Percentiles rank a stretch among this genome's conserved stretches.
Evolutionary conservation across 1,140 invertebrate genomes (phyloP).

Genomic region (Zaprionus africanus): DNA sequence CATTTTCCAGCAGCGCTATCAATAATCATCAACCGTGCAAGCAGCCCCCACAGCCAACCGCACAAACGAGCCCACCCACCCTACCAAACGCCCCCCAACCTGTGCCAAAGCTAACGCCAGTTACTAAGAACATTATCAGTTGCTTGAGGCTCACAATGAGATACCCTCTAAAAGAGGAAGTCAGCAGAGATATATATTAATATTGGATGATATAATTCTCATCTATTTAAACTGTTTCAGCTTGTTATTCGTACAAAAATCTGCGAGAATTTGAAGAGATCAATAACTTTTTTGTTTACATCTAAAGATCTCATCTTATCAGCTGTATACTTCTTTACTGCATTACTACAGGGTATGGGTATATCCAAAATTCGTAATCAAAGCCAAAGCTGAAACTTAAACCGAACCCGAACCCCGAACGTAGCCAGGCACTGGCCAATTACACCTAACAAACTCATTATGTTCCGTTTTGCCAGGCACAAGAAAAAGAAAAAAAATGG

Average conservation of each 20-base stretch:
- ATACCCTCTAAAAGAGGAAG: neutral
- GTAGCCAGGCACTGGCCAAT: conserved; percentile 52
- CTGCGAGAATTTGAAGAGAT: neutral
- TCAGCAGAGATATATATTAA: neutral
- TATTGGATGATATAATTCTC: no score
- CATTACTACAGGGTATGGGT: neutral
- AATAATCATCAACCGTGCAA: conserved; percentile 36
- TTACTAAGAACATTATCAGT: neutral
- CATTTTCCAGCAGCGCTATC: conserved; percentile 55
- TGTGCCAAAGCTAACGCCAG: neutral
- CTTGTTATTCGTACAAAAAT: no score
- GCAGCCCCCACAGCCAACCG: conserved; percentile 32
- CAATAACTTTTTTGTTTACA: no score
- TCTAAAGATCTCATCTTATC: no score
- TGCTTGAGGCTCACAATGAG: neutral
- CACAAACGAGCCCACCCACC: neutral
- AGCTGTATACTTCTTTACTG: no score
- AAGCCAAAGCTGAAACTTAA: conserved; percentile 17
- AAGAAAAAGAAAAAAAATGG: neutral
- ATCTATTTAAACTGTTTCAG: neutral
- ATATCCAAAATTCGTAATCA: neutral
- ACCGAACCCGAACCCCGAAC: conserved; percentile 29
- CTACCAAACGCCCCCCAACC: neutral
- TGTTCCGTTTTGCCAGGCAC: conserved; percentile 53
- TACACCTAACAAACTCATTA: conserved; percentile 77